Conservation (phyloP, 2,888 invertebrate species). For the Caenorhabditis macrosperma region DNA sequence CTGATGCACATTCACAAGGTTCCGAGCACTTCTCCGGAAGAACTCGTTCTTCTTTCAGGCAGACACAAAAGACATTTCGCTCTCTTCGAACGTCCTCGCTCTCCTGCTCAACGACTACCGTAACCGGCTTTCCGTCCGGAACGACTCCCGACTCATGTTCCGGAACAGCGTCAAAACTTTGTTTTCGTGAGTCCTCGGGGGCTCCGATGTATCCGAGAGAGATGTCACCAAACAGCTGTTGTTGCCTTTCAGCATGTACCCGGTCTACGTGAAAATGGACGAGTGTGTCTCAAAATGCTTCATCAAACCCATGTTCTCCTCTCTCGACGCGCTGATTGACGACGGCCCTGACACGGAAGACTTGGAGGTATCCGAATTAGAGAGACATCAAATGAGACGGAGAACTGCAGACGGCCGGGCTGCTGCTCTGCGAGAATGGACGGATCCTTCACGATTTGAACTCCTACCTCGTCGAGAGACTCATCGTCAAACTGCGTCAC, state of each 20-base stretch:
- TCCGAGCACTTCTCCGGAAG: not conserved
- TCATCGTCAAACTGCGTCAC: constrained; percentile 65
- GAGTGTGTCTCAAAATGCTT: constrained; percentile 66
- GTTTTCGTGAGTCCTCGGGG: constrained; percentile 58
- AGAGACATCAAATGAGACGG: not conserved
- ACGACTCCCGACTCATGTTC: constrained; percentile 65
- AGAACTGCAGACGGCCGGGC: constrained; percentile 57
- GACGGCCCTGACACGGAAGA: constrained; percentile 67
- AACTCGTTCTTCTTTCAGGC: constrained; percentile 40
- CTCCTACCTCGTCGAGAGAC: constrained; percentile 60
- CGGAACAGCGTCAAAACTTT: constrained; percentile 67
- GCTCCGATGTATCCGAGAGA: too few relatives aligned
- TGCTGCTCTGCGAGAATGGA: constrained; percentile 61
- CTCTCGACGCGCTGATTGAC: constrained; percentile 65
- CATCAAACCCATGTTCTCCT: constrained; percentile 69
- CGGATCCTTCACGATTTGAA: constrained; percentile 58
- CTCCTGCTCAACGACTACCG: constrained; percentile 69
- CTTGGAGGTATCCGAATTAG: constrained; percentile 46
- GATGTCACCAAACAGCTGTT: not conserved
- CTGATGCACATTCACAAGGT: constrained; percentile 67
- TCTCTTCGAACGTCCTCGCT: constrained; percentile 66
- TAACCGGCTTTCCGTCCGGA: constrained; percentile 66
- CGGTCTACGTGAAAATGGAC: constrained; percentile 66
- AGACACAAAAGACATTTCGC: constrained; percentile 61
- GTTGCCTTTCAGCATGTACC: constrained; percentile 65